Conservation (phyloP, 2,113 vertebrate genomes). For the Varanus komodoensis region DNA sequence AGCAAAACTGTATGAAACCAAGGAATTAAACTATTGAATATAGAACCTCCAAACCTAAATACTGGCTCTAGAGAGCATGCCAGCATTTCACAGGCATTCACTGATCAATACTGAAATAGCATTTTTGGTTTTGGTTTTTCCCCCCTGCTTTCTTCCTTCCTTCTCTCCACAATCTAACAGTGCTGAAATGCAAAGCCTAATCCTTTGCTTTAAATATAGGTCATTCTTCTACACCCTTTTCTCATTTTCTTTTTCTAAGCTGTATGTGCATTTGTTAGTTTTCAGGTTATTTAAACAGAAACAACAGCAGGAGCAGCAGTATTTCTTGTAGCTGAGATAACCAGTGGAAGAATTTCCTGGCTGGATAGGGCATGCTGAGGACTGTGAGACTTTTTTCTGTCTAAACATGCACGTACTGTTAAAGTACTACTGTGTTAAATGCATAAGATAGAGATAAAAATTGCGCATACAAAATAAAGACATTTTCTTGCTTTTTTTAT, state of each 20-base stretch:
- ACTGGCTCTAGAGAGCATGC: neutral
- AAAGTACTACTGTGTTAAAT: neutral
- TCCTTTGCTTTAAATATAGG: constrained; percentile 23
- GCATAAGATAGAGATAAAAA: neutral
- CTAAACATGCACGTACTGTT: neutral
- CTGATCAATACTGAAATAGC: neutral
- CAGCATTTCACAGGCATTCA: neutral
- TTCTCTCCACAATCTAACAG: constrained; percentile 1
- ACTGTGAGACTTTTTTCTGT: too few relatives aligned
- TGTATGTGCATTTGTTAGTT: neutral
- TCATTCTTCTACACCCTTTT: neutral
- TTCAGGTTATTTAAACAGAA: constrained; percentile 28
- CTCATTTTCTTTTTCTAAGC: constrained; percentile 1
- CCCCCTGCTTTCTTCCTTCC: constrained; percentile 1
- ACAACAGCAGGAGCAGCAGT: neutral
- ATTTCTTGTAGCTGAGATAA: constrained; percentile 26
- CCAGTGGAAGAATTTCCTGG: constrained; percentile 7
- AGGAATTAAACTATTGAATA: neutral
- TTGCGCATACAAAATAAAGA: neutral
- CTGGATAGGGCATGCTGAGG: too few relatives aligned
- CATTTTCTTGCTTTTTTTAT: constrained; percentile 1
- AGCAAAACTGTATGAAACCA: neutral
- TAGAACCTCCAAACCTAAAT: neutral
- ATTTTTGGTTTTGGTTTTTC: neutral
- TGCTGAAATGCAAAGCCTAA: neutral